Base-by-base conservation (phyloP, 1,140 invertebrate species). In the Drosophila arawakana region DNA sequence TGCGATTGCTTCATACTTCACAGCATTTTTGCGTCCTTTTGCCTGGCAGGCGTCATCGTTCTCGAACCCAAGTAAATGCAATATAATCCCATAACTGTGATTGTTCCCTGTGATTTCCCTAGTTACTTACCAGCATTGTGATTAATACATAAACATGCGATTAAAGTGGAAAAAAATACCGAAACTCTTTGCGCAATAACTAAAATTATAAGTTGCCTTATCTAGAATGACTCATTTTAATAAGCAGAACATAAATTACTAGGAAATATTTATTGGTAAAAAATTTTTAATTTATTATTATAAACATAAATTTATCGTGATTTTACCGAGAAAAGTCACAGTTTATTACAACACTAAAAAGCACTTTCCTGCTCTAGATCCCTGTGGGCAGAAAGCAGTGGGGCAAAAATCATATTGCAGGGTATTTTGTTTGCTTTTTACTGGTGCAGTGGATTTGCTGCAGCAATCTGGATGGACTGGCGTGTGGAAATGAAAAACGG, bases 401-500 rank as follows among this genome's bases (percentile, higher is more conserved):
- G 58, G 46, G 66, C 55, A 68, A 78, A 78, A 74, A 69, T 75
- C 67, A 73, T 70, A 77, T 54, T 75, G 62, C 74, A 68, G 81
- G 74, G 58, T 69, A 35, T 77, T 52, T 70, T 70, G 54, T 68
- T 59, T 72, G 67, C 41, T 57, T 65, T 61, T 21, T 50, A 50
- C 68, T 59, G 30, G 47, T 57, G 25, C 25, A 25, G 25, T 30
- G n/a, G 43, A 5, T 5, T 15, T 37, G 59, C 25, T 54, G 9
- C 15, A 39, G 15, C 30, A 37, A 13, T 52, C 39, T 58, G 52
- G 57, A 30, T 55, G 57, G 58, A 54, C 25, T 30, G 44, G 55
- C 55, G 52, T 79, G 52, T 65, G 76, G 60, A 86, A 82, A 86
- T 88, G 80, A 83, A 78, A 88, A 80, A 80, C 80, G 83, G 80